Evolutionary conservation across 2,888 invertebrate genomes (phyloP).

Genomic region (Allygus modestus): DNA sequence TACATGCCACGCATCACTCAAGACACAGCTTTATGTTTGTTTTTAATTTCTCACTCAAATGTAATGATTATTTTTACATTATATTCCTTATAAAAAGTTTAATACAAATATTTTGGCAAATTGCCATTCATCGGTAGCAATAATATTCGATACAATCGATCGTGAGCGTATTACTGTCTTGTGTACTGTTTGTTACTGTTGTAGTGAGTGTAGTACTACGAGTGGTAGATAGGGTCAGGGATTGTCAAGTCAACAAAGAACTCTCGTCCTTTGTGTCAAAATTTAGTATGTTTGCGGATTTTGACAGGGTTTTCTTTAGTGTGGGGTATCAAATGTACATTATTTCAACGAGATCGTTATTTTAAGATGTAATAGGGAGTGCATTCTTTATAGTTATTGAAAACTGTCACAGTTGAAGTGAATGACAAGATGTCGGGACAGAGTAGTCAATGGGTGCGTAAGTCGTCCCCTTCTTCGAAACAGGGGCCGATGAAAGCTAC

Average conservation of each 20-base stretch:
- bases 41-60: too few species aligned
- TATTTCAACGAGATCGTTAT: background rate
- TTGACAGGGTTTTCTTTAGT: background rate
- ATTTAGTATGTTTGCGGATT: conserved; percentile 36
- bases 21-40: background rate
- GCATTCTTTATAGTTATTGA: background rate
- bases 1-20: background rate
- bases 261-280: conserved; percentile 36
- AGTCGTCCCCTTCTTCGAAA: conserved; percentile 80
- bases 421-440: conserved; percentile 77
- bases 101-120: background rate
- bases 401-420: conserved; percentile 38
- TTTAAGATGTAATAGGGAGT: conserved; percentile 4
- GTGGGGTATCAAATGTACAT: background rate
- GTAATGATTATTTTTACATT: too few species aligned
- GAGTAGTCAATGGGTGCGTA: conserved; percentile 77
- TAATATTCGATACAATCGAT: conserved; percentile 40
- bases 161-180: conserved; percentile 39
- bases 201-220: conserved; percentile 59
- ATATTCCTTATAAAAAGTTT: background rate
- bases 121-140: background rate
- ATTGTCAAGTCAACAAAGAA: conserved; percentile 64
- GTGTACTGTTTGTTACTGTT: conserved; percentile 31
- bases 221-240: conserved; percentile 61
- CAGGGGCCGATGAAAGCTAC: conserved; percentile 87